These are phyloP conservation scores for Glaucidium brasilianum DNA, from an alignment of 2,113 vertebrate species.

Conservation along the genomic window DNA sequence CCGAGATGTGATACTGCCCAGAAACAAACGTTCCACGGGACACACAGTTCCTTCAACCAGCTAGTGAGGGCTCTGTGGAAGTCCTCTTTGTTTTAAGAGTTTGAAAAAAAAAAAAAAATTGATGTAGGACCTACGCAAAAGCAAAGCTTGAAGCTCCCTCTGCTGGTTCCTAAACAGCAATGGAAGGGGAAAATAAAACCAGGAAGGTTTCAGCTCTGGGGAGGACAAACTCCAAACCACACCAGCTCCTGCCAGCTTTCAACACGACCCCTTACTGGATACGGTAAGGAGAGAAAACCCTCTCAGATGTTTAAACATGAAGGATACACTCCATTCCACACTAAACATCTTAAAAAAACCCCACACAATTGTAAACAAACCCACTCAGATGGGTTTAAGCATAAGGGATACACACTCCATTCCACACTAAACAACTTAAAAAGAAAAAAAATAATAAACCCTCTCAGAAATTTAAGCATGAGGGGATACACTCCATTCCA, in stretches of 20 bases:
- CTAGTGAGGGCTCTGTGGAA: not conserved
- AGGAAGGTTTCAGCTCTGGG: not conserved
- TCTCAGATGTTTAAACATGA: not conserved
- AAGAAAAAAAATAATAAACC: not conserved
- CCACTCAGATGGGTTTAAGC: no score
- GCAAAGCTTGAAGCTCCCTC: slow-evolving; percentile 17
- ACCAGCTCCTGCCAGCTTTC: not conserved
- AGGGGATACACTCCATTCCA: not conserved
- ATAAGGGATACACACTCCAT: no score
- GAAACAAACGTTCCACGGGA: no score
- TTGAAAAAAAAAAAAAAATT: not conserved
- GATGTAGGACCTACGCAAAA: not conserved
- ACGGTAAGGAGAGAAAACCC: not conserved
- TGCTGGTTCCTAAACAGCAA: not conserved
- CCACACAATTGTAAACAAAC: no score
- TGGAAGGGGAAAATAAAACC: accelerated
- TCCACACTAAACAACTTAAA: no score
- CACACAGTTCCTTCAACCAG: not conserved
- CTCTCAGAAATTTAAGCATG: not conserved
- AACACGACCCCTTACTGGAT: accelerated
- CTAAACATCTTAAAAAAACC: not conserved
- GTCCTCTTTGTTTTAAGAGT: not conserved
- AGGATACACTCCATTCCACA: not conserved
- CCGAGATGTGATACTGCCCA: accelerated
- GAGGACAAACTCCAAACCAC: not conserved